Base-by-base conservation (phyloP, 1,140 invertebrate genomes). In the Lepidotrigona ventralis region DNA sequence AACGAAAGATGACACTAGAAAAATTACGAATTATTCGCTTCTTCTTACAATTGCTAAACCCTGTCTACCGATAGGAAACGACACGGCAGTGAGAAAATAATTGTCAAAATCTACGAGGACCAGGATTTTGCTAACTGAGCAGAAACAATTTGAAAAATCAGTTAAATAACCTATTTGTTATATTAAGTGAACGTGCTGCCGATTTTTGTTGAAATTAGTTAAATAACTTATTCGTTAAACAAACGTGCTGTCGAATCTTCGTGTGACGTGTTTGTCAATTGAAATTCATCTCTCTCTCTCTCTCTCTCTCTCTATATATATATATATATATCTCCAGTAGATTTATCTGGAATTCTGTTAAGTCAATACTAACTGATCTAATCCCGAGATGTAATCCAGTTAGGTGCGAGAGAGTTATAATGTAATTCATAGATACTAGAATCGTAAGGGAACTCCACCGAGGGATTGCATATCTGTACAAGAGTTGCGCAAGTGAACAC, bases 381-480 rank as follows among this genome's bases (percentile, higher is more conserved):
- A 79, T 83, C 54, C 26, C 33, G 56, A 60, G 63, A 19, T 63
- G 51, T 79, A 83, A 79, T 51, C 75, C 51, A 71, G 81, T 83
- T 78, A 70, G 46, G 14, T n/a, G 51, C 54, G 29, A 51, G 6
- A 21, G 21, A 70, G 68, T 79, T 79, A 64, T 71, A 72, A 83
- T 56, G 46, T 71, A 83, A 83, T 63, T 78, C 56, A 77, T 83
- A 63, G 81, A 56, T 68, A 79, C 39, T n/a, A 64, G 73, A 79
- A 79, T 71, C 71, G 74, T 78, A 78, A 69, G 56, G 64, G 58
- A 51, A 64, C 46, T 71, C 56, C 26, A 71, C 39, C 81, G 29
- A 53, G 51, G 58, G 51, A 71, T 64, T 79, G 81, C 54, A 33
- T 79, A 71, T 72, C 46, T 79, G 46, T 39, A 54, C 75, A 39